Conservation (phyloP, 2,888 invertebrate genomes). For the Anarsia innoxiella region DNA sequence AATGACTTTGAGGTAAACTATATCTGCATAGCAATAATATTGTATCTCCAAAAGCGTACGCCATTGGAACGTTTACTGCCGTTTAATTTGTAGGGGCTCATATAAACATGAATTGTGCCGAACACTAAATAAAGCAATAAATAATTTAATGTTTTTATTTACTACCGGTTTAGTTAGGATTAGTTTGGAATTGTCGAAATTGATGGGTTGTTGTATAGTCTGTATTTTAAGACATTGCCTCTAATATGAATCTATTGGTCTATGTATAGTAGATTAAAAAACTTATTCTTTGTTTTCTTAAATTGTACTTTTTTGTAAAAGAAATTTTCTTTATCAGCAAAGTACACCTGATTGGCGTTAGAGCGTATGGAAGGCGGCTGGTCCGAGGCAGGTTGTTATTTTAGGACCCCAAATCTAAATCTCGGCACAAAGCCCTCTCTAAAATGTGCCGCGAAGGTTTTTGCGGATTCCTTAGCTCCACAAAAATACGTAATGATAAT, state of each 20-base stretch:
- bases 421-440: neutral
- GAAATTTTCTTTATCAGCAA: conserved; percentile 1
- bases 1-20: too few relatives aligned
- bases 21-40: too few relatives aligned
- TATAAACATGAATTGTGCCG: neutral
- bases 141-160: conserved; percentile 1
- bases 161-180: neutral
- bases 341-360: neutral
- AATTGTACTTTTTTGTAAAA: too few relatives aligned
- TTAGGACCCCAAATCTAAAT: conserved; percentile 8
- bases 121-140: conserved; percentile 8
- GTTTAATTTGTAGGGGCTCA: conserved; percentile 7
- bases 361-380: conserved; percentile 1
- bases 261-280: too few relatives aligned
- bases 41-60: conserved; percentile 2
- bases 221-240: too few relatives aligned
- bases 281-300: too few relatives aligned
- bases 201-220: neutral
- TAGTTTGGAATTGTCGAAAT: neutral
- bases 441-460: conserved; percentile 6
- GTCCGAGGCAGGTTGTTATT: conserved; percentile 1
- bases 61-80: conserved; percentile 1
- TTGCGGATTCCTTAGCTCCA: conserved; percentile 6
- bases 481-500: conserved; percentile 17
- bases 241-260: too few relatives aligned